Percentiles rank a stretch among this genome's conserved stretches.
Conservation (phyloP, 2,797 vertebrate genomes). For the Sparidentex hasta region DNA sequence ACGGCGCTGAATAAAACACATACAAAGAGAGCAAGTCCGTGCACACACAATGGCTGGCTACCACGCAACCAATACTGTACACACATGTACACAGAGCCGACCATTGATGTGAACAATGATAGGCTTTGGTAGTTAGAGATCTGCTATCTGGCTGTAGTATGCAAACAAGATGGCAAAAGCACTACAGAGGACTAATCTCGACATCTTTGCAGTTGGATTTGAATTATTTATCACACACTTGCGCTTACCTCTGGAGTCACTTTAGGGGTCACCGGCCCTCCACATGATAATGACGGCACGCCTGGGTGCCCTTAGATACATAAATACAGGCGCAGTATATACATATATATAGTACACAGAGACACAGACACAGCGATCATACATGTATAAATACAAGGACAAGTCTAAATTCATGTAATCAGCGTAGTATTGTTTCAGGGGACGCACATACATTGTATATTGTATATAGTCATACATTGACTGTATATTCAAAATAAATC, state of each 20-base stretch:
- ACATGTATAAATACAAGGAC: too few relatives aligned
- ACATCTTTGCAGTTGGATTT: constrained; percentile 53
- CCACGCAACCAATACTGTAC: constrained; percentile 1
- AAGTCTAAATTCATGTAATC: not conserved
- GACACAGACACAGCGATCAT: too few relatives aligned
- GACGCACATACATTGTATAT: too few relatives aligned
- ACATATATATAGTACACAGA: not conserved
- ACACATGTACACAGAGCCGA: constrained; percentile 20
- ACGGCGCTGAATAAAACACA: constrained; percentile 5
- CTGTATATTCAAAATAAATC: constrained; percentile 28
- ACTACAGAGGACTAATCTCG: constrained; percentile 32
- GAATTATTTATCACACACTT: constrained; percentile 28
- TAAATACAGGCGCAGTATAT: not conserved
- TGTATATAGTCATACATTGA: not conserved
- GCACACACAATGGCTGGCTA: constrained; percentile 8
- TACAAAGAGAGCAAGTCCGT: not conserved
- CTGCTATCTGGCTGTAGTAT: constrained; percentile 50
- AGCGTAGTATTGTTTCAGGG: constrained; percentile 4
- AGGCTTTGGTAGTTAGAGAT: constrained; percentile 18
- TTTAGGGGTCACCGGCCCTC: not conserved
- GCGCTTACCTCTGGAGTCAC: not conserved
- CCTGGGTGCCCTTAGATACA: not conserved
- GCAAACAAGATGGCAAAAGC: constrained; percentile 56
- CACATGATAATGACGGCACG: not conserved
- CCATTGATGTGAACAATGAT: constrained; percentile 27